Evolutionary conservation across 2,797 vertebrate genomes (phyloP).

Genomic region (Pelobates cultripes): DNA sequence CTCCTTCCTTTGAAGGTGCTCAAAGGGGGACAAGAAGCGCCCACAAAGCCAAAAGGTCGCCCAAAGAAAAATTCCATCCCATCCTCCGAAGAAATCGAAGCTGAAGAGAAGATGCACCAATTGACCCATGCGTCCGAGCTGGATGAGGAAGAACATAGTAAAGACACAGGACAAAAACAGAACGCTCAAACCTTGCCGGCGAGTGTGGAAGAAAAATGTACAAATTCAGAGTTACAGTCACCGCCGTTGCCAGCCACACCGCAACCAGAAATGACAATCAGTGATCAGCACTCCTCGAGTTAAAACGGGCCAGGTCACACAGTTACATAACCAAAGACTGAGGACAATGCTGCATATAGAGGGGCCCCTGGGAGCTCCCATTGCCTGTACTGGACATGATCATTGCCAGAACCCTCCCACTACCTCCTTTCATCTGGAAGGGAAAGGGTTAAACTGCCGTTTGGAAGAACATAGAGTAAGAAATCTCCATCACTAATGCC

Average conservation of each 20-base stretch:
- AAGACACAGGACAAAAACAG: conserved; percentile 37
- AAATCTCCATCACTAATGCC: conserved; percentile 22
- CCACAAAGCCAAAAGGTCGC: conserved; percentile 96
- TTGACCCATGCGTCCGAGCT: conserved; percentile 67
- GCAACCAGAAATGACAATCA: conserved; percentile 53
- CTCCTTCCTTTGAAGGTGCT: conserved; percentile 79
- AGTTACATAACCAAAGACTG: not conserved
- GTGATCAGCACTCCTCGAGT: conserved; percentile 60
- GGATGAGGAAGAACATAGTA: conserved; percentile 46
- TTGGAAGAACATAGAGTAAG: conserved; percentile 44
- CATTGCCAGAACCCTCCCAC: not conserved
- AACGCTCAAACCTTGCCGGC: conserved; percentile 45
- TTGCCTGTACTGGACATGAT: not conserved
- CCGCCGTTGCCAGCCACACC: conserved; percentile 56
- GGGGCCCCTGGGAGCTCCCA: not conserved
- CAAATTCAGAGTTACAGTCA: not conserved
- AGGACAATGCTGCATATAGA: conserved; percentile 4
- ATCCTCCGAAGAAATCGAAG: conserved; percentile 95
- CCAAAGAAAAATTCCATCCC: conserved; percentile 99
- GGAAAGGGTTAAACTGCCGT: conserved; percentile 38
- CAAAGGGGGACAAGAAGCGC: conserved; percentile 96
- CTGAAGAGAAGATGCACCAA: conserved; percentile 85
- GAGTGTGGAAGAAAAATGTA: conserved; percentile 32
- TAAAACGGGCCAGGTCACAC: conserved; percentile 60
- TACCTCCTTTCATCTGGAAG: conserved; percentile 6